Evolutionary conservation across 2,888 invertebrate species (phyloP).

Genomic region (Glaucopsyche alexis): DNA sequence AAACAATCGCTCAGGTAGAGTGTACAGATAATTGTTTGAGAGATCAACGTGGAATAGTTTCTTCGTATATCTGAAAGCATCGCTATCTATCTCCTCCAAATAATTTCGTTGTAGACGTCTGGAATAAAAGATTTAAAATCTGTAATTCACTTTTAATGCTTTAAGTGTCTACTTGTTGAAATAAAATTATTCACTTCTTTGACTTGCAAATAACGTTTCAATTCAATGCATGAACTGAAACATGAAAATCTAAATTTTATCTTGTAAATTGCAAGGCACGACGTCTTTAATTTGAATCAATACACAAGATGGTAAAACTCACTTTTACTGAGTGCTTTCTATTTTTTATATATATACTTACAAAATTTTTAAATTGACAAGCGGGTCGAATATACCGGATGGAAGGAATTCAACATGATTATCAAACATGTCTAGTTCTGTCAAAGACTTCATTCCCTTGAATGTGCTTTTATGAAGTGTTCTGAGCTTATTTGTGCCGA

Average conservation of each 20-base stretch:
- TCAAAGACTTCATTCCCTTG: constrained; percentile 81
- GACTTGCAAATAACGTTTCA: neutral
- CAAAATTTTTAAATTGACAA: constrained; percentile 82
- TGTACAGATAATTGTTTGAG: constrained; percentile 82
- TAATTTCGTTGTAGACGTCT: constrained; percentile 84
- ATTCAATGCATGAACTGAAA: neutral
- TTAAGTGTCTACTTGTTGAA: neutral
- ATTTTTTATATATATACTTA: constrained; percentile 69
- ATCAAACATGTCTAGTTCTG: constrained; percentile 85
- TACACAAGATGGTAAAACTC: no score
- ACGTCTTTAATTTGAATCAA: no score
- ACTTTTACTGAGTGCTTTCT: no score
- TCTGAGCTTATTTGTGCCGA: constrained; percentile 84
- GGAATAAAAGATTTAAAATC: constrained; percentile 49
- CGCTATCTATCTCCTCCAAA: constrained; percentile 80
- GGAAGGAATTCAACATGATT: constrained; percentile 86
- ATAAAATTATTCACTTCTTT: neutral
- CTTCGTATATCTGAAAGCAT: constrained; percentile 78
- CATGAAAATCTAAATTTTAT: neutral
- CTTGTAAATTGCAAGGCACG: neutral
- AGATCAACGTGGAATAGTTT: constrained; percentile 84
- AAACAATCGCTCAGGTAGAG: constrained; percentile 80
- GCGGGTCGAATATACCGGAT: constrained; percentile 81
- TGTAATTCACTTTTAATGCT: neutral
- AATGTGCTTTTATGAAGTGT: constrained; percentile 86